Evolutionary conservation across 53 echinoderm and acorn worm genomes (phyloP).

Genomic region (Pentamera pediparva): DNA sequence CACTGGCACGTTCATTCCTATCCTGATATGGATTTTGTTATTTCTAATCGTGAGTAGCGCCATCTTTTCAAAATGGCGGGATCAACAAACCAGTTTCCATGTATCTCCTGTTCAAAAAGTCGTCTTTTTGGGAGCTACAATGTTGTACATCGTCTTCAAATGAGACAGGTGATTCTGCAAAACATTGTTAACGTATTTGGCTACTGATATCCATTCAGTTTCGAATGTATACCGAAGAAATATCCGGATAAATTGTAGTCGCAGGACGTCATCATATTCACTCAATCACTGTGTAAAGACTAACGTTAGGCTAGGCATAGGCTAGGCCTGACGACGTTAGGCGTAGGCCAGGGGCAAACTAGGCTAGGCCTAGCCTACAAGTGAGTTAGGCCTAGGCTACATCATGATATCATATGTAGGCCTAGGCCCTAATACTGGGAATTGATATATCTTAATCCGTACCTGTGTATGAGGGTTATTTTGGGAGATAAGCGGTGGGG

Average conservation of each 20-base stretch:
- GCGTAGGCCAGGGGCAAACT: background rate
- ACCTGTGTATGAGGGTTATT: background rate
- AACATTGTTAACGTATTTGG: background rate
- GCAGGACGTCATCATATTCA: too few species aligned
- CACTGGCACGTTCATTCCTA: too few species aligned
- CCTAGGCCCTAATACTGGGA: background rate
- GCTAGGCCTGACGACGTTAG: background rate
- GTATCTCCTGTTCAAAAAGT: conserved; percentile 33
- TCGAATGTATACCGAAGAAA: too few species aligned
- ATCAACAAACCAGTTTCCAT: conserved; percentile 37
- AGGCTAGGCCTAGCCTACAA: background rate
- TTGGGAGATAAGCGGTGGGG: too few species aligned
- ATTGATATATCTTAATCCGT: background rate
- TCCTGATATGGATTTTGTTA: too few species aligned
- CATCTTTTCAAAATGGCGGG: conserved; percentile 30
- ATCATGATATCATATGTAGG: background rate
- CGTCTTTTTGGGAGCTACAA: conserved; percentile 37
- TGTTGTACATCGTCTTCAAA: conserved; percentile 58
- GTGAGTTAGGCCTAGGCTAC: background rate
- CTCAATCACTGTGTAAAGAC: too few species aligned
- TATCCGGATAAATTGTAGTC: too few species aligned
- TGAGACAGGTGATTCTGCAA: conserved; percentile 56
- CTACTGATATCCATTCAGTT: background rate
- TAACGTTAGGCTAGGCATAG: background rate
- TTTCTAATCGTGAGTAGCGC: background rate